Conservation (phyloP, 2,888 invertebrate species). For the Hypselothyrea guttata region DNA sequence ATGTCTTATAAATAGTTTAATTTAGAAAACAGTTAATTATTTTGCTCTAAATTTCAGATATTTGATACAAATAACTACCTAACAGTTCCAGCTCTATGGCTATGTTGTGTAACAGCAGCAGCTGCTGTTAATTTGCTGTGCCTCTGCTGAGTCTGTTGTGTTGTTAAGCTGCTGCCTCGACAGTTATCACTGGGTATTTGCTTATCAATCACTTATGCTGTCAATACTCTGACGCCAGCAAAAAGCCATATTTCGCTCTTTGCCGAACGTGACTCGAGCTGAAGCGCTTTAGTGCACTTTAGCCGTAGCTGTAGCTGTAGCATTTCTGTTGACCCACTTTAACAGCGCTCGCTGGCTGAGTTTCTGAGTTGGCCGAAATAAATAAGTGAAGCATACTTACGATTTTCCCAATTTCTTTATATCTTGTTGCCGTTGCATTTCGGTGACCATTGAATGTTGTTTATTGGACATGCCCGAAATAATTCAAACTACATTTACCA, state of each 20-base stretch:
- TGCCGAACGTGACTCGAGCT: slow-evolving; percentile 29
- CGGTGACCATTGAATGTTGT: slow-evolving; percentile 34
- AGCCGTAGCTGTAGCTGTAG: no score
- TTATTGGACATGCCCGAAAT: slow-evolving; percentile 47
- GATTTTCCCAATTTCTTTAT: no score
- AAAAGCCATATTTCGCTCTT: background rate
- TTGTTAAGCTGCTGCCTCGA: background rate
- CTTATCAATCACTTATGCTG: slow-evolving; percentile 7
- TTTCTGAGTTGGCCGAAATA: background rate
- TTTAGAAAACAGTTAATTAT: no score
- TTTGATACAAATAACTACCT: no score
- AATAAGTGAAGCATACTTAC: no score
- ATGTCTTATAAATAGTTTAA: no score
- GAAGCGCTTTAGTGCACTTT: slow-evolving; percentile 30
- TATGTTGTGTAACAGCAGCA: background rate
- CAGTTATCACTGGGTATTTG: slow-evolving; percentile 2
- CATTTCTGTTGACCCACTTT: slow-evolving; percentile 8
- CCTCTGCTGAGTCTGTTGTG: background rate
- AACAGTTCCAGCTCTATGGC: background rate
- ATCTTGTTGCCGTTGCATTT: slow-evolving; percentile 14
- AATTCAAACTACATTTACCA: slow-evolving; percentile 28
- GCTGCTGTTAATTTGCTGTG: background rate
- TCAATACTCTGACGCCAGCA: background rate
- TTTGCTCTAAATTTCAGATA: no score
- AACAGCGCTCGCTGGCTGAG: no score